Percentiles rank a stretch among this genome's conserved stretches.
Evolutionary conservation across 2,113 vertebrate genomes (phyloP).

Genomic region (Nycticryphes semicollaris): DNA sequence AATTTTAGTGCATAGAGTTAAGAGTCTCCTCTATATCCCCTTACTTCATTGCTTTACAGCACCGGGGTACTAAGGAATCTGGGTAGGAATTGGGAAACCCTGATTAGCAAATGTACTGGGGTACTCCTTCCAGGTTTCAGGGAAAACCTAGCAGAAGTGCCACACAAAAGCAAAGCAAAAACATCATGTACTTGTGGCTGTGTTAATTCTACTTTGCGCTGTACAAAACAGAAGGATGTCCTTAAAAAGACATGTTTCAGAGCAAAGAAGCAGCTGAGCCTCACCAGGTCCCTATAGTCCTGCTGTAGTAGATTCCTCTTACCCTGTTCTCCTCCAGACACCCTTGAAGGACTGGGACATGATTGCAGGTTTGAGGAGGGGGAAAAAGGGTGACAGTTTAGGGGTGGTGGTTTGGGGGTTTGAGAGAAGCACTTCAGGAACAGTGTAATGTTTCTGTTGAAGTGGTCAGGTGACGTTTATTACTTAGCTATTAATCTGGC

Average conservation of each 20-base stretch:
- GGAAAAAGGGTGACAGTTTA: background rate
- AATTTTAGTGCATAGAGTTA: background rate
- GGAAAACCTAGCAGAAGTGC: background rate
- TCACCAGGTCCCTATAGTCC: too few species aligned
- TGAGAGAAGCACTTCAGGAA: background rate
- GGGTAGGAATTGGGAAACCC: background rate
- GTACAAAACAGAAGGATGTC: background rate
- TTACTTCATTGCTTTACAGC: background rate
- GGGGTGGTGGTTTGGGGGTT: background rate
- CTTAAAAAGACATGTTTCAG: background rate
- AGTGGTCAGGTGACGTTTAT: background rate
- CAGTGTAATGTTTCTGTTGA: background rate
- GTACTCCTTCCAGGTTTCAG: background rate
- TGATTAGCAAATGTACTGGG: background rate
- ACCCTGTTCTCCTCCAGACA: background rate
- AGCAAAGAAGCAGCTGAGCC: background rate
- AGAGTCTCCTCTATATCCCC: background rate
- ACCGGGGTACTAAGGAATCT: background rate
- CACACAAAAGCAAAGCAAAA: background rate
- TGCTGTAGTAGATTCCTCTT: background rate
- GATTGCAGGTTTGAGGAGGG: background rate
- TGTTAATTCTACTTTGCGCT: background rate
- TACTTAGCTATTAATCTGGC: background rate
- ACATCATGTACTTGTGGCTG: accelerated
- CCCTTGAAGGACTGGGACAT: background rate